Evolutionary conservation across 30 jellyfish, hydroid and myxozoan species (phyloP).

Genomic region (Cassiopea andromeda): DNA sequence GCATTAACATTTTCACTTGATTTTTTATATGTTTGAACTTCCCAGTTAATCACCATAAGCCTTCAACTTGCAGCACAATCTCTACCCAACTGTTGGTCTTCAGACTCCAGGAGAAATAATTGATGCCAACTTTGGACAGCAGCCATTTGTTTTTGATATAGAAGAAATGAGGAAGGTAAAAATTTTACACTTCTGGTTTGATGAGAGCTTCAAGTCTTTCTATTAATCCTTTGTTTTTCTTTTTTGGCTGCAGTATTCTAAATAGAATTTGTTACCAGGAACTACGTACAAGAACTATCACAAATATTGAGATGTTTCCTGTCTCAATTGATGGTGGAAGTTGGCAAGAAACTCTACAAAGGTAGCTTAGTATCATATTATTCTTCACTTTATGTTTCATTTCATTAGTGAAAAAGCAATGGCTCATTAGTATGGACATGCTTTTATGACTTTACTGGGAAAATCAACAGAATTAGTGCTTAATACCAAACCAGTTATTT

Average conservation of each 20-base stretch:
- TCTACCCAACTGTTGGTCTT: constrained; percentile 87
- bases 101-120: constrained; percentile 89
- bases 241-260: not conserved
- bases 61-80: constrained; percentile 66
- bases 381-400: not conserved
- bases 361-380: constrained; percentile 18
- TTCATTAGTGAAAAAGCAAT: no score
- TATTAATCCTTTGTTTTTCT: no score
- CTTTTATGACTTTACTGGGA: no score
- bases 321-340: constrained; percentile 87
- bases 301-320: constrained; percentile 65
- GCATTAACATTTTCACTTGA: no score
- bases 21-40: no score
- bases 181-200: not conserved
- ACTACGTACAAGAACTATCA: constrained; percentile 64
- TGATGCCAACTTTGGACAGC: constrained; percentile 95
- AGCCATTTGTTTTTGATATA: constrained; percentile 86
- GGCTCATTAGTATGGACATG: no score
- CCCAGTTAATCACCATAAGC: no score
- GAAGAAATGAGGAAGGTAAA: constrained; percentile 81
- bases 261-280: constrained; percentile 47
- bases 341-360: constrained; percentile 91
- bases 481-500: no score
- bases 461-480: no score
- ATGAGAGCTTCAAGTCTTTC: no score